Conservation (phyloP, 2,113 vertebrate species). For the Misgurnus mizolepis region DNA sequence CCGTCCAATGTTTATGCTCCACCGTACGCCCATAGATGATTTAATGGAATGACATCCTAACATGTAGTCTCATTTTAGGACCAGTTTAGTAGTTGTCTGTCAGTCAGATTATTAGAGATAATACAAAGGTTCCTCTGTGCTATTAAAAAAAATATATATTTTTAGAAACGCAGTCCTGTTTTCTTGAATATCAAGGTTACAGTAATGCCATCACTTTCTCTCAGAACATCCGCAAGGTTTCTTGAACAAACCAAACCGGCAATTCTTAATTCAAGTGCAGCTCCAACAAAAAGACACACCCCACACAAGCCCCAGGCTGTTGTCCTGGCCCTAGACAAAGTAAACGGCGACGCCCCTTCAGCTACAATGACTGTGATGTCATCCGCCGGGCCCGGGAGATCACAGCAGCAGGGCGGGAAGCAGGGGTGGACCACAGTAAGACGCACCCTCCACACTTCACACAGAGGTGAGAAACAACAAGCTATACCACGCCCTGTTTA, state of each 20-base stretch:
- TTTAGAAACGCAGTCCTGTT: background rate
- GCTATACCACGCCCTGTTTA: conserved; percentile 6
- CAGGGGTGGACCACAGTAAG: conserved; percentile 75
- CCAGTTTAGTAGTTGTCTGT: no score
- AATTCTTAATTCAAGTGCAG: conserved; percentile 50
- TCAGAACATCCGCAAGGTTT: conserved; percentile 77
- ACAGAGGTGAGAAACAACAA: conserved; percentile 65
- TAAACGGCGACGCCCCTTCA: conserved; percentile 60
- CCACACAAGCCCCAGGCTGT: conserved; percentile 67
- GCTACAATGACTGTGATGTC: conserved; percentile 64
- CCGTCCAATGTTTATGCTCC: no score
- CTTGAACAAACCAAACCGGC: conserved; percentile 70
- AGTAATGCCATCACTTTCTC: conserved; percentile 25
- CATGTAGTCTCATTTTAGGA: no score
- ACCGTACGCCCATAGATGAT: no score
- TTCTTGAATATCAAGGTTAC: background rate
- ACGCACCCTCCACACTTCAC: conserved; percentile 66
- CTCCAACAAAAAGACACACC: conserved; percentile 65
- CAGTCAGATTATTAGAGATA: no score
- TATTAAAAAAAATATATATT: background rate
- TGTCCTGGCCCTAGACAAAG: conserved; percentile 69
- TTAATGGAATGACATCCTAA: no score
- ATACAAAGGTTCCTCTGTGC: no score
- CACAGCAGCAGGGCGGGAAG: conserved; percentile 58
- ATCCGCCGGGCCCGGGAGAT: conserved; percentile 55